These are phyloP conservation scores for Lepus oiostolus DNA, from an alignment of 2,797 vertebrate genomes.

Conservation along the genomic window DNA sequence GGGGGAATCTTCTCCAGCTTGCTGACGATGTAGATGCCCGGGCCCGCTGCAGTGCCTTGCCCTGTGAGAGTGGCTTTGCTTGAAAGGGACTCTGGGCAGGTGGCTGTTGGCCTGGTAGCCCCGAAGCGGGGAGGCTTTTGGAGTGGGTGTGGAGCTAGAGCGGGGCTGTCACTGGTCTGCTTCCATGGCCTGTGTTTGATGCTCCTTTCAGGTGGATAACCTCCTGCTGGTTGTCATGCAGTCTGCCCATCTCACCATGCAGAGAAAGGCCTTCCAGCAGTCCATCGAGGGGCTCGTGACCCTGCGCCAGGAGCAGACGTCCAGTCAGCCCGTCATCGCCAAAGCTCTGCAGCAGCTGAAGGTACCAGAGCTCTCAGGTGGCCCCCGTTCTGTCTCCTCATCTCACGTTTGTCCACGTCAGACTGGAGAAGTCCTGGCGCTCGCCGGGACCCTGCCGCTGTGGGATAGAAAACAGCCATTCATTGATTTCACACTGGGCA, in stretches of 20 bases:
- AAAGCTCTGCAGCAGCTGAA: slow-evolving; percentile 96
- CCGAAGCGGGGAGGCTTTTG: not conserved
- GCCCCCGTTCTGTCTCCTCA: rapidly evolving
- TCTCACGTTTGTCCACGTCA: not conserved
- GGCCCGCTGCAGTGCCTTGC: not conserved
- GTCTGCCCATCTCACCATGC: slow-evolving; percentile 94
- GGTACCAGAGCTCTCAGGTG: slow-evolving; percentile 86
- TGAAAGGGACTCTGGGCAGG: not conserved
- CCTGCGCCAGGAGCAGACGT: slow-evolving; percentile 97
- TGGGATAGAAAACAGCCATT: not conserved
- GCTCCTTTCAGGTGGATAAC: slow-evolving; percentile 92
- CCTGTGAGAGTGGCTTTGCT: too few relatives aligned
- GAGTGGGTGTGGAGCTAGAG: not conserved
- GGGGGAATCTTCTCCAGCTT: rapidly evolving
- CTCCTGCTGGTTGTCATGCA: slow-evolving; percentile 97
- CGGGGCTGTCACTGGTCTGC: not conserved
- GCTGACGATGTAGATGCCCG: rapidly evolving
- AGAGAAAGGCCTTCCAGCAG: slow-evolving; percentile 97
- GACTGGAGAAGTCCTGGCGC: not conserved
- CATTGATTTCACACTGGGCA: not conserved
- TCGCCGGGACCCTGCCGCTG: not conserved
- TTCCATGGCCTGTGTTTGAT: not conserved
- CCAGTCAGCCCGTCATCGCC: slow-evolving; percentile 98
- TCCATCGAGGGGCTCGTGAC: slow-evolving; percentile 94
- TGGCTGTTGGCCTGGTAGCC: not conserved